Evolutionary conservation across 2,888 invertebrate genomes (phyloP).

Genomic region (Drosophila picticornis): DNA sequence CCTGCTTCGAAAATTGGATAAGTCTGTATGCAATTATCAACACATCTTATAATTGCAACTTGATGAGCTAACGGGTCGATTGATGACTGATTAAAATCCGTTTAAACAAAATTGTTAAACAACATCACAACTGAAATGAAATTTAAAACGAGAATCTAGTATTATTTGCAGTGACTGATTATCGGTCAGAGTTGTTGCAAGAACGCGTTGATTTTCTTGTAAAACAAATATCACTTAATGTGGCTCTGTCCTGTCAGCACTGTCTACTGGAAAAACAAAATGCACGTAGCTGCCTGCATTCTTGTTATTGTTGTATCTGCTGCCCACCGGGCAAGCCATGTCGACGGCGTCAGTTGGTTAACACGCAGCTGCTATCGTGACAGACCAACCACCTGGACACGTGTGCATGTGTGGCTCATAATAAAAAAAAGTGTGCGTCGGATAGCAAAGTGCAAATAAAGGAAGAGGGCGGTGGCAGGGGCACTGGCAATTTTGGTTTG

Average conservation of each 20-base stretch:
- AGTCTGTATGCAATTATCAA: constrained; percentile 34
- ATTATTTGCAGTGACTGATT: constrained; percentile 29
- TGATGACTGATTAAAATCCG: constrained; percentile 64
- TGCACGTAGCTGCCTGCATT: constrained; percentile 62
- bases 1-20: constrained; percentile 51
- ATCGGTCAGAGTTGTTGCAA: constrained; percentile 30
- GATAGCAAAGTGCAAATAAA: constrained; percentile 55
- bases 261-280: constrained; percentile 76
- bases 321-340: constrained; percentile 24
- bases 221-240: constrained; percentile 80
- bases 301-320: constrained; percentile 18
- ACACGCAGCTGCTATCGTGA: constrained; percentile 50
- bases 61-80: constrained; percentile 34
- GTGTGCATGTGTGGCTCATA: constrained; percentile 77
- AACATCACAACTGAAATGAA: constrained; percentile 49
- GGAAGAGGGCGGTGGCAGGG: constrained; percentile 6
- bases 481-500: constrained; percentile 29
- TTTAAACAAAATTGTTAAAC: constrained; percentile 58
- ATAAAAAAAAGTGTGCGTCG: constrained; percentile 75
- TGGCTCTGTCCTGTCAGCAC: constrained; percentile 42
- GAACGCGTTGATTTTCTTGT: constrained; percentile 76
- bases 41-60: constrained; percentile 52
- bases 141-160: constrained; percentile 61
- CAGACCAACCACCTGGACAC: constrained; percentile 48
- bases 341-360: constrained; percentile 41